phyloP scores from a whole-genome alignment of 2,113 vertebrate species.

The Percopsis transmontana region DNA sequence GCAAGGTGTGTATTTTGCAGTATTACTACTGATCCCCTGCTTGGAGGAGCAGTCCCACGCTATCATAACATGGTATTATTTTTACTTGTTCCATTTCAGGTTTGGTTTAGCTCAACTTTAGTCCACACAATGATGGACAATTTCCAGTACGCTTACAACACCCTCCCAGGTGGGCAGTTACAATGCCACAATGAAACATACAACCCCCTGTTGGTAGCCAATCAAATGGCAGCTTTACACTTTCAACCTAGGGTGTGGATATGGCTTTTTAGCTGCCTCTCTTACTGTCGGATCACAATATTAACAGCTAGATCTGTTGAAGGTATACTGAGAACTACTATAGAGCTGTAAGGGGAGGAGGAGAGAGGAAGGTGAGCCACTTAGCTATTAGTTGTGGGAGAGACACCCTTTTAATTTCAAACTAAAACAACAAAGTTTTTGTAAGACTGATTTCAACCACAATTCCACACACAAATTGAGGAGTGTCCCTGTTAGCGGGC shows the following conservation, averaged over 20 bases:
- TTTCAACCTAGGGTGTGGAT: constrained; percentile 15
- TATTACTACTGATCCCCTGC: constrained; percentile 18
- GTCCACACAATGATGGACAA: constrained; percentile 38
- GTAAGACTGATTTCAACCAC: no score
- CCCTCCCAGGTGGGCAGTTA: constrained; percentile 40
- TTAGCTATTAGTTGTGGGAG: background rate
- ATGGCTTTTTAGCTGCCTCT: constrained; percentile 37
- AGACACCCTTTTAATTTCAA: background rate
- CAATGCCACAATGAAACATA: constrained; percentile 39
- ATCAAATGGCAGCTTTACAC: constrained; percentile 44
- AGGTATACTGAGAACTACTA: constrained; percentile 8
- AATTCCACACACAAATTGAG: no score
- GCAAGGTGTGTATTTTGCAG: constrained; percentile 43
- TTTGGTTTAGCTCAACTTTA: constrained; percentile 34
- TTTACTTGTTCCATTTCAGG: constrained; percentile 30
- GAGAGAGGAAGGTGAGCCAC: constrained; percentile 22
- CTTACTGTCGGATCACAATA: constrained; percentile 14
- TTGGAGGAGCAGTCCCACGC: constrained; percentile 34
- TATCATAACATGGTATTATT: constrained; percentile 32
- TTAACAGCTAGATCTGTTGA: constrained; percentile 6
- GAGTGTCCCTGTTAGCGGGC: no score
- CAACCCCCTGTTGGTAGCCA: constrained; percentile 38
- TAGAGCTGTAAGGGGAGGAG: background rate
- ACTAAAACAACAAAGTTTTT: no score
- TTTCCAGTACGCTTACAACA: constrained; percentile 23